Evolutionary conservation across 2,113 vertebrate genomes (phyloP).

Genomic region (Uropsilus gracilis): DNA sequence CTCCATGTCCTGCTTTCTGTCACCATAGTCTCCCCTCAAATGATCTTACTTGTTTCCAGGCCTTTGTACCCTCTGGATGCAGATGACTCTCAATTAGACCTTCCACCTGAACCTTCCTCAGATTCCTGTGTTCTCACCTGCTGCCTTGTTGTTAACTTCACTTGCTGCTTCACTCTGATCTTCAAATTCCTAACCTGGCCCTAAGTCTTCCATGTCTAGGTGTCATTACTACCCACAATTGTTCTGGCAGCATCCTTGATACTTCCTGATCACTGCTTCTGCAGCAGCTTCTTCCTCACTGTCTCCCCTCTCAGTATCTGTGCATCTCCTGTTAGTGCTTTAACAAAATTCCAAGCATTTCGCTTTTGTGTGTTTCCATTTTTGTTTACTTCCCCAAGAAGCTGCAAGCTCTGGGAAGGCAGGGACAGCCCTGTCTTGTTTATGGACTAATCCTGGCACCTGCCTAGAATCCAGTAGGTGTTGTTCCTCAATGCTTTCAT

Average conservation of each 20-base stretch:
- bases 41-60: not conserved
- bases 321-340: not conserved
- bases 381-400: not conserved
- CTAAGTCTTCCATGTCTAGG: not conserved
- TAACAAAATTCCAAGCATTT: constrained; percentile 16
- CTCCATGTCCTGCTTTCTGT: not conserved
- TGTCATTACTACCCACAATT: not conserved
- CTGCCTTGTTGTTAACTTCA: not conserved
- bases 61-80: not conserved
- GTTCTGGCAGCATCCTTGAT: not conserved
- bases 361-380: not conserved
- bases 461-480: not conserved
- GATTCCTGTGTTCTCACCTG: constrained; percentile 6
- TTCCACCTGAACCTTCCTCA: not conserved
- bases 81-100: not conserved
- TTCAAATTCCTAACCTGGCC: not conserved
- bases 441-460: not conserved
- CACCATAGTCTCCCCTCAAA: not conserved
- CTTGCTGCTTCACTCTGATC: not conserved
- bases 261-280: not conserved
- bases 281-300: not conserved
- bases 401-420: not conserved
- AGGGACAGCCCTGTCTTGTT: not conserved
- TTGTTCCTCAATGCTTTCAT: not conserved
- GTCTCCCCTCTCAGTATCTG: not conserved